Evolutionary conservation across 2,797 vertebrate species (phyloP).

Genomic region (Gila robusta): DNA sequence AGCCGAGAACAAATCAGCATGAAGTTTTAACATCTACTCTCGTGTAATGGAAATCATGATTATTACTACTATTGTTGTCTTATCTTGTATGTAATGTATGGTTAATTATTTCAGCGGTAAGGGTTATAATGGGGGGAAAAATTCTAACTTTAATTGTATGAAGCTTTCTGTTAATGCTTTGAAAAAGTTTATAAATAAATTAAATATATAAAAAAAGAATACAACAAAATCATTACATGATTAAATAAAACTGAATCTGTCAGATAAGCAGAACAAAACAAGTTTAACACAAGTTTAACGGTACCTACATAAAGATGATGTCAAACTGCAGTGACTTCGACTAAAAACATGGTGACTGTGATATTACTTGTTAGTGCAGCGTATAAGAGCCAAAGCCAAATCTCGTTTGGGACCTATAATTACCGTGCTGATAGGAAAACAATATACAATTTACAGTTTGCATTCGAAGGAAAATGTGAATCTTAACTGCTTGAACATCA

Average conservation of each 20-base stretch:
- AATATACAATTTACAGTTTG: constrained; percentile 29
- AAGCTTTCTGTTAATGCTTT: too few species aligned
- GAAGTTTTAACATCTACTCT: too few species aligned
- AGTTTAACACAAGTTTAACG: background rate
- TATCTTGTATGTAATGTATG: too few species aligned
- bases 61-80: too few species aligned
- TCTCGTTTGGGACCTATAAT: background rate
- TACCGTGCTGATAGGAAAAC: background rate
- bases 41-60: too few species aligned
- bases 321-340: constrained; percentile 22
- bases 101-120: too few species aligned
- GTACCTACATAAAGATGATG: background rate
- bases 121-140: too few species aligned
- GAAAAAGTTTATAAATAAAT: too few species aligned
- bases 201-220: too few species aligned
- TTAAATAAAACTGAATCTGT: background rate
- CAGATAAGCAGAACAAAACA: background rate
- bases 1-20: too few species aligned
- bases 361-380: constrained; percentile 2
- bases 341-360: background rate
- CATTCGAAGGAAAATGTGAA: background rate
- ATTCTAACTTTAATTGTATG: too few species aligned
- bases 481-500: constrained; percentile 13
- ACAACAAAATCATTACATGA: background rate
- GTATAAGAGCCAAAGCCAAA: background rate